Evolutionary conservation across 1,140 invertebrate species (phyloP).

Genomic region (Heliconius himera): DNA sequence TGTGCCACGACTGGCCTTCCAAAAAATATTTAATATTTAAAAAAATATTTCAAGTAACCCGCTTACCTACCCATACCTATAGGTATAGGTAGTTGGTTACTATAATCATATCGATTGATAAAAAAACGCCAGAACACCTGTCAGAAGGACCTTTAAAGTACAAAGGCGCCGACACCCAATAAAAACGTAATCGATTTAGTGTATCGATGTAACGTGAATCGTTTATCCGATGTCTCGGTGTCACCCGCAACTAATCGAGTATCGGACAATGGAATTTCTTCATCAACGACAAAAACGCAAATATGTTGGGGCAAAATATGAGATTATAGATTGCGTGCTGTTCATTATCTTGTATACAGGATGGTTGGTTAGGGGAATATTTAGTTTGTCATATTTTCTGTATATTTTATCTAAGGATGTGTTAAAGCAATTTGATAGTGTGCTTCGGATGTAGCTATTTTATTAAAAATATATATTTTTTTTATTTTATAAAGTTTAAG

Average conservation of each 20-base stretch:
- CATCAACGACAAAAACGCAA: slow-evolving; percentile 69
- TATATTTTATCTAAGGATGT: neutral
- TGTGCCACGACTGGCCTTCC: too few relatives aligned
- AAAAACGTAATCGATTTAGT: slow-evolving; percentile 63
- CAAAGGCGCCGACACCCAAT: slow-evolving; percentile 53
- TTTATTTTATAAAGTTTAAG: too few relatives aligned
- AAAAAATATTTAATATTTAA: neutral
- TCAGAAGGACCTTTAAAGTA: slow-evolving; percentile 33
- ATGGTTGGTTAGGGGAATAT: slow-evolving; percentile 20
- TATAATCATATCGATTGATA: slow-evolving; percentile 3
- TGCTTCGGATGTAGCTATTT: too few relatives aligned
- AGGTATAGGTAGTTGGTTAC: neutral
- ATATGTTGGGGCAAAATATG: slow-evolving; percentile 58
- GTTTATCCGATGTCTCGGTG: slow-evolving; percentile 56
- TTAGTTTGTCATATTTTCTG: neutral
- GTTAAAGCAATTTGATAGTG: neutral
- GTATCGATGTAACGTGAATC: slow-evolving; percentile 64
- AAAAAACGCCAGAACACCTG: slow-evolving; percentile 43
- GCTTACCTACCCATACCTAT: neutral
- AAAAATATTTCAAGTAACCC: neutral
- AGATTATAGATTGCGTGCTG: slow-evolving; percentile 55
- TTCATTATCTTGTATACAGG: slow-evolving; percentile 49
- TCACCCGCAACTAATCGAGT: slow-evolving; percentile 59
- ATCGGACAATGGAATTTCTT: slow-evolving; percentile 64
- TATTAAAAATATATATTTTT: too few relatives aligned